These are phyloP conservation scores for Sigmodon hispidus DNA, from an alignment of 2,113 vertebrate species.

Conservation along the genomic window DNA sequence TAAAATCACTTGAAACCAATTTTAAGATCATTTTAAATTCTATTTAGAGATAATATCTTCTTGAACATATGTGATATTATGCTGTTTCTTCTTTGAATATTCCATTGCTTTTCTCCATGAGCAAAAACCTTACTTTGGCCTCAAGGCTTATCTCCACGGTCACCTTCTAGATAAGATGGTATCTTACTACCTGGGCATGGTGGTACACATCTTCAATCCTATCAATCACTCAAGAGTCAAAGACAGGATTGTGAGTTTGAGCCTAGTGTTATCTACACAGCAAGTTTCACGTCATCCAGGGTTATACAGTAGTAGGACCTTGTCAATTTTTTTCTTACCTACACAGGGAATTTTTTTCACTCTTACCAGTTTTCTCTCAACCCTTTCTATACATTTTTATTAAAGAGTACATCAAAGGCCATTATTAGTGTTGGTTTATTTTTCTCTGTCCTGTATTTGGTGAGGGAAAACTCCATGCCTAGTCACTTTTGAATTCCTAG, in stretches of 20 bases:
- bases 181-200: neutral
- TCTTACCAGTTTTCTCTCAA: neutral
- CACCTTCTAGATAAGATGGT: conserved; percentile 8
- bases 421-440: conserved; percentile 1
- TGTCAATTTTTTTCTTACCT: neutral
- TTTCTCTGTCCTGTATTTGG: neutral
- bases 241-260: neutral
- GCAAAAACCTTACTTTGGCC: neutral
- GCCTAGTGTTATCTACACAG: no score
- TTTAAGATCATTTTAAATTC: neutral
- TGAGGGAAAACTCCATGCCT: neutral
- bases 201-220: neutral
- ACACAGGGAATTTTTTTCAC: neutral
- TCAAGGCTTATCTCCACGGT: neutral
- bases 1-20: conserved; percentile 63
- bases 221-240: neutral
- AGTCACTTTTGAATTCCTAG: neutral
- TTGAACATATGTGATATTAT: neutral
- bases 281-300: neutral
- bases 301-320: neutral
- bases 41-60: conserved; percentile 43
- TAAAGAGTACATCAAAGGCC: neutral
- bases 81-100: neutral
- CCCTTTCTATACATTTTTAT: neutral
- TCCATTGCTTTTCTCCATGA: neutral